Evolutionary conservation across 2,888 invertebrate species (phyloP), one percentile per base, ranked within the genome.

Genomic region (Apocheima hispidaria): DNA sequence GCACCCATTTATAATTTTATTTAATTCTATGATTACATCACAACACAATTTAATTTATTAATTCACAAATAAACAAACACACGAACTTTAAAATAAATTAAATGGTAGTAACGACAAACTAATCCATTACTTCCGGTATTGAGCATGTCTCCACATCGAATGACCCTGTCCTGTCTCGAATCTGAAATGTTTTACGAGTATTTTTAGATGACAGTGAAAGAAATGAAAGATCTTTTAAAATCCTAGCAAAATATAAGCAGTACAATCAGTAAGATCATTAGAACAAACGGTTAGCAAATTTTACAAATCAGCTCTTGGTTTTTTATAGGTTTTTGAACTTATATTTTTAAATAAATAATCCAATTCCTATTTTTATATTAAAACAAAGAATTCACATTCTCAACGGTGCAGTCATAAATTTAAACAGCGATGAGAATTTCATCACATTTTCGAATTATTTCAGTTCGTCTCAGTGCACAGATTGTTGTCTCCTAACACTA

Each of bases 41-140:
- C n/a, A 21, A 10, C 12, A 44, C 26, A 51, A 52, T 53, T 40
- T 52, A 41, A 52, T 46, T 52, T 23, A 53, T 33, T 30, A 20
- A 21, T 40, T 36, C 28, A 36, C 12, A 35, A 46, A 61, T 41
- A 36, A 26, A 33, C 46, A 44, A 46, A 7, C 18, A 18, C 21
- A 38, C 26, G 16, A 35, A 36, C 41, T 54, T 40, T 53, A 50
- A 54, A 54, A 51, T 51, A 43, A 60, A 55, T 44, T 33, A 14
- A 55, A 60, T 51, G 60, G 51, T 40, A 30, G 50, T 46, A 46
- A 46, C 60, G 60, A 55, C 51, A 46, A 51, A 60, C 46, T 55
- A 60, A 60, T 55, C 60, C 55, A 33, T 44, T 46, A 40, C 60
- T 55, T 60, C 60, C 55, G 60, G 44, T 51, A 55, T 51, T 44